Conservation (phyloP, 2,888 invertebrate genomes). For the Stegophylla sp. region DNA sequence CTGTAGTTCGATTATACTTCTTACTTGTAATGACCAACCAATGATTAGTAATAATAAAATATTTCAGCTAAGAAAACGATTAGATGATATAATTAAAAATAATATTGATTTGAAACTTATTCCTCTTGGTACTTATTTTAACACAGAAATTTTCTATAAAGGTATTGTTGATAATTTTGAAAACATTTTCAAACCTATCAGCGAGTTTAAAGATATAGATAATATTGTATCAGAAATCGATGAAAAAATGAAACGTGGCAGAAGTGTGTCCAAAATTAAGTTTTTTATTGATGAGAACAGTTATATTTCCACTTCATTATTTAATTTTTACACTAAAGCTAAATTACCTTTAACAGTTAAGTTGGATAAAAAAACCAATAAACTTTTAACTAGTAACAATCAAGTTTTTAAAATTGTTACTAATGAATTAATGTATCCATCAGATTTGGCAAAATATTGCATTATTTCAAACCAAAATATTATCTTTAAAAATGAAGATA, state of each 20-base stretch:
- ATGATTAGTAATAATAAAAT: slow-evolving; percentile 20
- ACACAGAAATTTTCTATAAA: slow-evolving; percentile 55
- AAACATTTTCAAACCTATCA: slow-evolving; percentile 5
- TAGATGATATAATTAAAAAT: slow-evolving; percentile 58
- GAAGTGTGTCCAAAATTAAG: slow-evolving; percentile 39
- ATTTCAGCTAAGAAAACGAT: slow-evolving; percentile 56
- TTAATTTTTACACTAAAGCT: slow-evolving; percentile 52
- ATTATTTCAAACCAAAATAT: slow-evolving; percentile 18
- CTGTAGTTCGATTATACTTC: slow-evolving; percentile 50
- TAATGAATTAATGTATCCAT: slow-evolving; percentile 54
- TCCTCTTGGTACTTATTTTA: slow-evolving; percentile 52
- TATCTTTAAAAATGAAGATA: slow-evolving; percentile 52
- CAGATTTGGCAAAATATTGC: slow-evolving; percentile 55
- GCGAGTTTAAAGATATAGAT: slow-evolving; percentile 37
- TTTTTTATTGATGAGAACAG: slow-evolving; percentile 49
- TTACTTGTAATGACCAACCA: slow-evolving; percentile 60
- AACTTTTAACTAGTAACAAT: slow-evolving; percentile 27
- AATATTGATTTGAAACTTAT: slow-evolving; percentile 58
- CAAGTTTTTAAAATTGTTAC: slow-evolving; percentile 44
- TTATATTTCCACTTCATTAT: slow-evolving; percentile 48
- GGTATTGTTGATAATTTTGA: slow-evolving; percentile 47
- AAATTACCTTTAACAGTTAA: slow-evolving; percentile 52
- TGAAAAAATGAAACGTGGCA: slow-evolving; percentile 39
- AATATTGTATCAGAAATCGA: slow-evolving; percentile 50
- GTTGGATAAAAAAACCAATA: slow-evolving; percentile 56